Percentiles rank a stretch among this genome's conserved stretches.
These are phyloP conservation scores for Drosophila simulans DNA, from an alignment of 1,140 invertebrate species.

Conservation along the genomic window DNA sequence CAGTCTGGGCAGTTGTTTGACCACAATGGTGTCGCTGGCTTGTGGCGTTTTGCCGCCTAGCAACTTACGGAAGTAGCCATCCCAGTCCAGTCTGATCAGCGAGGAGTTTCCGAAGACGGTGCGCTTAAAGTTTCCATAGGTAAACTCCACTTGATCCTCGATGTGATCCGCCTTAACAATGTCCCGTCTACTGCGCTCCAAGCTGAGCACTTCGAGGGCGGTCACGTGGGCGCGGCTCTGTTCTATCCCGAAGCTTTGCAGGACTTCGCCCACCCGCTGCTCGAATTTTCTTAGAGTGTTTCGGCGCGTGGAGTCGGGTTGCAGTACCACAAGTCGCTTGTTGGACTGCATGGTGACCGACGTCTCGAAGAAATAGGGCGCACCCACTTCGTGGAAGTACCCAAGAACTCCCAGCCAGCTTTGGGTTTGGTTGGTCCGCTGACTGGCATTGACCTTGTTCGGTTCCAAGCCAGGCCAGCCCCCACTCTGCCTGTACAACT, in stretches of 20 bases:
- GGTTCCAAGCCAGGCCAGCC: constrained; percentile 74
- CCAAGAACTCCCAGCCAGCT: constrained; percentile 62
- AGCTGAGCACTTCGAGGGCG: constrained; percentile 70
- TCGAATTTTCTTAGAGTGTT: constrained; percentile 72
- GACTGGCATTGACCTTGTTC: constrained; percentile 6
- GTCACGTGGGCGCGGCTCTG: constrained; percentile 67
- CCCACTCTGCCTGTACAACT: constrained; percentile 59
- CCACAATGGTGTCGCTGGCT: constrained; percentile 57
- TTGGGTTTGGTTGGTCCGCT: constrained; percentile 25
- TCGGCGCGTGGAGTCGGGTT: constrained; percentile 56
- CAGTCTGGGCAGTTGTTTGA: constrained; percentile 66
- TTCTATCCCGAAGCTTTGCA: constrained; percentile 64
- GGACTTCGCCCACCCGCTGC: constrained; percentile 66
- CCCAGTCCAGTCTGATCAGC: constrained; percentile 64
- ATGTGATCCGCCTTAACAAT: constrained; percentile 60
- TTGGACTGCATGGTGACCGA: constrained; percentile 72
- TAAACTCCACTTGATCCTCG: constrained; percentile 70
- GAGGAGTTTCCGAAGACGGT: constrained; percentile 53
- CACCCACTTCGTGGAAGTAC: constrained; percentile 70
- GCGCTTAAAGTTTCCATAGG: constrained; percentile 69
- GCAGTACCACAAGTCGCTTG: constrained; percentile 56
- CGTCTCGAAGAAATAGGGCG: constrained; percentile 67
- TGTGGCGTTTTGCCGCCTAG: constrained; percentile 68
- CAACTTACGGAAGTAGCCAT: constrained; percentile 63
- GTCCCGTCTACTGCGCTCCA: constrained; percentile 72